Evolutionary conservation across 2,113 vertebrate species (phyloP).

Genomic region (Genyomyrus donnyi): DNA sequence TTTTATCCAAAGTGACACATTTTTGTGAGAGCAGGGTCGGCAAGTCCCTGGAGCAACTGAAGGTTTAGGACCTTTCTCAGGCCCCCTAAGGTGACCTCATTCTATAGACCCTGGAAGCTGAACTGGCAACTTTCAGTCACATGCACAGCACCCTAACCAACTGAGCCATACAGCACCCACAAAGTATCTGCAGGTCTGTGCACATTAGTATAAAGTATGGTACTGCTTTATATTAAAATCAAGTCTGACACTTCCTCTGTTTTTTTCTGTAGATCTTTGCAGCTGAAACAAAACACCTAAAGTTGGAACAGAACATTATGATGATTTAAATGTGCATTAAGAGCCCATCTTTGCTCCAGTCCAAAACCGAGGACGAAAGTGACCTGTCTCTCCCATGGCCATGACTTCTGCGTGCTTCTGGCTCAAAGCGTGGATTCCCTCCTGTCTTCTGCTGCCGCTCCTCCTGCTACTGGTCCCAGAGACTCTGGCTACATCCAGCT

Average conservation of each 20-base stretch:
- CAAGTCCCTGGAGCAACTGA: no score
- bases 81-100: neutral
- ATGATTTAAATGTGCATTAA: conserved; percentile 49
- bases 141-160: neutral
- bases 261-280: conserved; percentile 56
- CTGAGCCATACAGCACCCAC: neutral
- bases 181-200: neutral
- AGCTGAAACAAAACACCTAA: conserved; percentile 41
- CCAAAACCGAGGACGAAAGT: conserved; percentile 15
- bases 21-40: neutral
- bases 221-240: neutral
- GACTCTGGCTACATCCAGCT: conserved; percentile 50
- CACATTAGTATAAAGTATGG: neutral
- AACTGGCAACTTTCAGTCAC: neutral
- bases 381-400: conserved; percentile 22
- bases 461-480: conserved; percentile 42
- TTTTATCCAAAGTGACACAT: neutral
- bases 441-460: conserved; percentile 43
- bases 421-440: conserved; percentile 38
- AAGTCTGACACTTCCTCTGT: conserved; percentile 32
- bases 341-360: conserved; percentile 35
- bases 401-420: conserved; percentile 51
- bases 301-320: conserved; percentile 47
- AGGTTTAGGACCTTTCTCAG: no score
- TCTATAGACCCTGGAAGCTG: neutral